phyloP scores from a whole-genome alignment of 2,113 vertebrate species.

The Platycercus adscitus region DNA sequence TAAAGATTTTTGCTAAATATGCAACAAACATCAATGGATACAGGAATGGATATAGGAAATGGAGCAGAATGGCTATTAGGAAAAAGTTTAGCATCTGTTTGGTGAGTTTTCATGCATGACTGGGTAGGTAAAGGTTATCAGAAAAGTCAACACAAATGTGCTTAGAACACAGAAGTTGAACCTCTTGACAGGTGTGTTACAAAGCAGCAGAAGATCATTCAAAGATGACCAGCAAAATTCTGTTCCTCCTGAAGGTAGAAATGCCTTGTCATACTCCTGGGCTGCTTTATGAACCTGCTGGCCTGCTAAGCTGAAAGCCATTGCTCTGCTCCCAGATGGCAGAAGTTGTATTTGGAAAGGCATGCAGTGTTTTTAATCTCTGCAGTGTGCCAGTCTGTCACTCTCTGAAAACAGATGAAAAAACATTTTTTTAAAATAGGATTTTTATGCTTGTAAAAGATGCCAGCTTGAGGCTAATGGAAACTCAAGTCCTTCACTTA shows the following conservation, averaged over 20 bases:
- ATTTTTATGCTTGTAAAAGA: neutral
- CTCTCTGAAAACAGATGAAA: constrained; percentile 17
- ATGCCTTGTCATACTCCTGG: neutral
- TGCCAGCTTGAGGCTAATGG: neutral
- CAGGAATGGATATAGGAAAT: neutral
- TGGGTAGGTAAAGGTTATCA: constrained; percentile 71
- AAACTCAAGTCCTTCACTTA: neutral
- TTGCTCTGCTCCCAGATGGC: neutral
- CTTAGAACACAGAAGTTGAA: constrained; percentile 46
- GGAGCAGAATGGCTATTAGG: neutral
- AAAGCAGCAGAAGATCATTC: constrained; percentile 15
- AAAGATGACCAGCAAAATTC: constrained; percentile 26
- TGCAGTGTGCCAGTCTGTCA: neutral
- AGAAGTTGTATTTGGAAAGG: neutral
- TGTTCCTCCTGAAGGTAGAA: constrained; percentile 11
- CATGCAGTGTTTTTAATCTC: neutral
- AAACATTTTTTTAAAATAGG: neutral
- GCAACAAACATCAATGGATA: neutral
- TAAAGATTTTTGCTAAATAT: constrained; percentile 27
- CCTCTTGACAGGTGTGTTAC: neutral
- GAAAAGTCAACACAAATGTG: constrained; percentile 65
- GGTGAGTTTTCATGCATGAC: constrained; percentile 66
- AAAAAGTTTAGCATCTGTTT: constrained; percentile 61
- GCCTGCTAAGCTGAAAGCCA: neutral
- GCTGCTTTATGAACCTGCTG: neutral